phyloP scores from a whole-genome alignment of 2,797 vertebrate genomes.

The Synanceia verrucosa region DNA sequence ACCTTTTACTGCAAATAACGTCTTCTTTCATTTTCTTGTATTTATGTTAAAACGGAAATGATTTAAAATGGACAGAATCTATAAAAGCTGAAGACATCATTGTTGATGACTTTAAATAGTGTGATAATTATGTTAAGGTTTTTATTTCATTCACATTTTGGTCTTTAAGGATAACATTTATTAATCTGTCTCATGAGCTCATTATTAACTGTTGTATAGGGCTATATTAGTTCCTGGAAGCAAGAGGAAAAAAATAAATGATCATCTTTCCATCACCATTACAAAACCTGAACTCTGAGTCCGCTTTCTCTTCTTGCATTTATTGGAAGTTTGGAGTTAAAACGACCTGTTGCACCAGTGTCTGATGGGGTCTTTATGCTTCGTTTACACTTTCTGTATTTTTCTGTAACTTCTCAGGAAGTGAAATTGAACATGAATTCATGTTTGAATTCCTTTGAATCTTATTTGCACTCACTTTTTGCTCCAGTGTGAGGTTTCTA shows the following conservation, averaged over 20 bases:
- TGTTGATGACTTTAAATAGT: background rate
- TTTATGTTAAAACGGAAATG: background rate
- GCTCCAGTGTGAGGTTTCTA: background rate
- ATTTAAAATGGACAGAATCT: no score
- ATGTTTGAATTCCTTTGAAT: background rate
- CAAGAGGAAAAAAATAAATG: background rate
- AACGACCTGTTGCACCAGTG: background rate
- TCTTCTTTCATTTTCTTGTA: background rate
- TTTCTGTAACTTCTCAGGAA: background rate
- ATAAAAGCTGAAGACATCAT: background rate
- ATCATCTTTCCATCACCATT: background rate
- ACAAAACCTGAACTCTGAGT: background rate
- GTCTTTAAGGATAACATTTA: background rate
- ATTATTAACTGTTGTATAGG: background rate
- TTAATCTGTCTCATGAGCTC: background rate
- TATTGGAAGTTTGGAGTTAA: slow-evolving; percentile 12
- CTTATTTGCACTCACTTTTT: background rate
- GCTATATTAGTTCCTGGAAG: background rate
- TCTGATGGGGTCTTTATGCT: background rate
- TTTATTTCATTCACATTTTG: background rate
- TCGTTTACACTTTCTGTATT: background rate
- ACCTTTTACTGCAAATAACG: background rate
- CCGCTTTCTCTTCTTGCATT: slow-evolving; percentile 6
- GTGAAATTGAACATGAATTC: background rate
- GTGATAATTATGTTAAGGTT: background rate